Base-by-base conservation (phyloP, 2,888 invertebrate genomes). In the Toxonevra muliebris region DNA sequence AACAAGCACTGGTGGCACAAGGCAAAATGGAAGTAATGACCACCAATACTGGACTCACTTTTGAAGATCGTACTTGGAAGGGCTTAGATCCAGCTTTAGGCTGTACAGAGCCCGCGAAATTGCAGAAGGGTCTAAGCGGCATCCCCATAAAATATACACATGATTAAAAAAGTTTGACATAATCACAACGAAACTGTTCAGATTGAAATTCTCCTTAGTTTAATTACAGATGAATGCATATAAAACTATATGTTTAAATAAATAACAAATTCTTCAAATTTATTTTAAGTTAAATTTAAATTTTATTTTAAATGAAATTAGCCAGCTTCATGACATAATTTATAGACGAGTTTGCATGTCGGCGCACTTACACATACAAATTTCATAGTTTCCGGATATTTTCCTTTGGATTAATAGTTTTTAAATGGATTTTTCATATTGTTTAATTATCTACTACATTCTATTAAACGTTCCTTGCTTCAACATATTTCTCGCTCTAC, bases 31-130 rank as follows among this genome's bases (percentile, higher is more conserved):
- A 77, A 60, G 64, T 82, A 74, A 86, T 76, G 80, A 85, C 83
- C 0, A 76, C 76, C 2, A 79, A 77, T 60, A 78, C 78, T 4
- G 82, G 83, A 0, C 70, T 80, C 1, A 77, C 78, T 1, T 84
- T 84, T 54, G 87, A 87, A 71, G 88, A 88, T 80, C 79, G 94
- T 76, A 89, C 90, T 2, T 97, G 97, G 96, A 90, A 89, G 79
- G 97, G 97, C 0, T 86, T 97, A 63, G 93, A 96, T 77, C 94
- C 92, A 76, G 90, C 91, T 71, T 84, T 94, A 52, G 95, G 94
- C 0, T 87, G 92, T 79, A 91, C 90, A 1, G 89, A 90, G 61
- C 90, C 92, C 0, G 88, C 89, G 69, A 84, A 88, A 69, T 90
- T 92, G 8, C 88, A 89, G 73, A 88, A 90, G 75, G 96, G 96